phyloP scores from a whole-genome alignment of 2,113 vertebrate species.

The Macaca mulatta region DNA sequence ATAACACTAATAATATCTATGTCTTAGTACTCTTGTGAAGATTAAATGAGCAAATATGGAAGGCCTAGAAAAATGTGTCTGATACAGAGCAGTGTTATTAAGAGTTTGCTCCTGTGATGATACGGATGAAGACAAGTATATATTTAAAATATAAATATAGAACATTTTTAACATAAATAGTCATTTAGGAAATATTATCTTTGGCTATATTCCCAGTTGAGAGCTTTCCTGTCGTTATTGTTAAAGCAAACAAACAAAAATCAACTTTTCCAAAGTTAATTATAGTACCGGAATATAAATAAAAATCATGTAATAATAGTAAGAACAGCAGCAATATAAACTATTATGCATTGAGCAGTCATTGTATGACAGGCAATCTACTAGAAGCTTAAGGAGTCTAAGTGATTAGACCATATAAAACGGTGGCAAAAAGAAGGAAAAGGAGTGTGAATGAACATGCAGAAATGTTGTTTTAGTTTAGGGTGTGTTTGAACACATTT shows the following conservation, averaged over 20 bases:
- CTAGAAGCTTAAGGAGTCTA: background rate
- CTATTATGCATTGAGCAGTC: rapidly evolving
- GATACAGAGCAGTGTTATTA: background rate
- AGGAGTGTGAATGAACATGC: background rate
- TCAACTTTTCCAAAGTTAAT: background rate
- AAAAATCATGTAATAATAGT: background rate
- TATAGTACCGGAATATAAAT: background rate
- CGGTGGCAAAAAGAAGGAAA: background rate
- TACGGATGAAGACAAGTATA: background rate
- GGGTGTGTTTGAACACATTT: background rate
- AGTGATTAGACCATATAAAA: background rate
- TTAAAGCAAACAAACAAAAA: background rate
- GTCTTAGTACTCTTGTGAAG: background rate
- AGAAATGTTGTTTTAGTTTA: background rate
- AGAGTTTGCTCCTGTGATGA: background rate
- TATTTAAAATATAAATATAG: background rate
- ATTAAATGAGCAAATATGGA: background rate
- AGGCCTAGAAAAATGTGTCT: background rate
- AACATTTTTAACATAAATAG: background rate
- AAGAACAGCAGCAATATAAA: background rate
- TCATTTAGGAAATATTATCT: background rate
- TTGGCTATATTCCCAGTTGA: background rate
- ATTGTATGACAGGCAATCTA: rapidly evolving
- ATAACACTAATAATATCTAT: too few species aligned
- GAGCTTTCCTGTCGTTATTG: background rate